These are phyloP conservation scores for Apostichopus californicus DNA, from an alignment of 35 echinoderm and acorn worm species.

Conservation along the genomic window DNA sequence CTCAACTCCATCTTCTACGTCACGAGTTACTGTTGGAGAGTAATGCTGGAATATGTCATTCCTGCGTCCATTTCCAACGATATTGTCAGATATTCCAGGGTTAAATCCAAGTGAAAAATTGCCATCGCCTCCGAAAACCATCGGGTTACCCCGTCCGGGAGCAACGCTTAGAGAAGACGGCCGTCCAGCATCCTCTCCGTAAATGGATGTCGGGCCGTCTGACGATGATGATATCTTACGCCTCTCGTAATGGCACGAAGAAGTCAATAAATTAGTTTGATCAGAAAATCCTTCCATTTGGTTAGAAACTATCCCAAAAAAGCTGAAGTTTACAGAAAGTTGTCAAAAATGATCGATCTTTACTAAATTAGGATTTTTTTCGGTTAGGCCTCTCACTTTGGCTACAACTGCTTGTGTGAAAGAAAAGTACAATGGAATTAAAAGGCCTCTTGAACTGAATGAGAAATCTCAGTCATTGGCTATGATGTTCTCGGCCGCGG, in stretches of 20 bases:
- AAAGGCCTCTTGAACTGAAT: not conserved
- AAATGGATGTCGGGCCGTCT: not conserved
- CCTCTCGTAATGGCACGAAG: not conserved
- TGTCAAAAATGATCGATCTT: constrained; percentile 39
- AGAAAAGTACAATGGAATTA: not conserved
- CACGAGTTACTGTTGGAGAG: not conserved
- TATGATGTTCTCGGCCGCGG: not conserved
- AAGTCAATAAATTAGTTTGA: not conserved
- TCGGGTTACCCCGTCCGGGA: not conserved
- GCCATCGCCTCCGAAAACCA: not conserved
- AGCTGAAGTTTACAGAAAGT: constrained; percentile 9
- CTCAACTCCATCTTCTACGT: not conserved
- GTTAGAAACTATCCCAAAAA: not conserved
- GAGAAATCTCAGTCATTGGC: not conserved
- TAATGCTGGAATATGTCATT: not conserved
- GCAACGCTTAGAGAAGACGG: not conserved
- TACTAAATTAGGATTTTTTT: not conserved
- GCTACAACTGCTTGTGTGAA: not conserved
- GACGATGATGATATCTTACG: not conserved
- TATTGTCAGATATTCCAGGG: not conserved
- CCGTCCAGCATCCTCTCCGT: not conserved
- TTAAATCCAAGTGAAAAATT: not conserved
- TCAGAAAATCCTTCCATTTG: constrained; percentile 21
- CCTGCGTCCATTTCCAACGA: not conserved
- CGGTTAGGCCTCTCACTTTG: not conserved